A percentile compares a stretch with the other conserved stretches of the same genome.
phyloP scores from a whole-genome alignment of 64 coral and sea anemone species.

The Montipora capricornis region DNA sequence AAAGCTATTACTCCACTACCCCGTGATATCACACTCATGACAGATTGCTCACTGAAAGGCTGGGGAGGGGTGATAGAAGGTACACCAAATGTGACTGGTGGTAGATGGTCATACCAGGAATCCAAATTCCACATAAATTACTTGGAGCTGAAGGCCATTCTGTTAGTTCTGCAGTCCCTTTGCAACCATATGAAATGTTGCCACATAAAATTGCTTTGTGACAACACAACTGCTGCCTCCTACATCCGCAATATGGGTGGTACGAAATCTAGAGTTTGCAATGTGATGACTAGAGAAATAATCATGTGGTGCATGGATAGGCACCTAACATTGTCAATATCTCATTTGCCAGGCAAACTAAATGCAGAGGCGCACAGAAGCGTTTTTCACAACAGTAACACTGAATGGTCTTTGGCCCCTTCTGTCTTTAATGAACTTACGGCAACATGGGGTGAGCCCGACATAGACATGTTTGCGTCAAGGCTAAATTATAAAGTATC shows the following conservation, averaged over 20 bases:
- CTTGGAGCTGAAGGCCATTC: conserved; percentile 54
- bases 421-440: conserved; percentile 25
- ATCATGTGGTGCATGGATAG: conserved; percentile 40
- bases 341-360: conserved; percentile 46
- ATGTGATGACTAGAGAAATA: conserved; percentile 67
- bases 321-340: conserved; percentile 29
- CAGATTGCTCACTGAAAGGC: conserved; percentile 50
- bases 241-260: conserved; percentile 48
- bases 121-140: conserved; percentile 26
- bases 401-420: conserved; percentile 32
- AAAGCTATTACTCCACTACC: conserved; percentile 4
- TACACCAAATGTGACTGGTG: neutral
- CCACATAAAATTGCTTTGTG: conserved; percentile 64
- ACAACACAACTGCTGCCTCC: conserved; percentile 62
- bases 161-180: conserved; percentile 29
- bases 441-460: conserved; percentile 38
- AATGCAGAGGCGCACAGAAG: conserved; percentile 62
- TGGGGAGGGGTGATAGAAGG: conserved; percentile 69
- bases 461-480: conserved; percentile 60
- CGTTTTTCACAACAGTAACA: conserved; percentile 48
- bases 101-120: conserved; percentile 53
- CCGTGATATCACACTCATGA: neutral
- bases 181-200: neutral
- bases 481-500: conserved; percentile 52
- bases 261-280: conserved; percentile 58